Evolutionary conservation across 2,888 invertebrate species (phyloP), one percentile per base, ranked within the genome.

Genomic region (Catotricha subobsoleta): DNA sequence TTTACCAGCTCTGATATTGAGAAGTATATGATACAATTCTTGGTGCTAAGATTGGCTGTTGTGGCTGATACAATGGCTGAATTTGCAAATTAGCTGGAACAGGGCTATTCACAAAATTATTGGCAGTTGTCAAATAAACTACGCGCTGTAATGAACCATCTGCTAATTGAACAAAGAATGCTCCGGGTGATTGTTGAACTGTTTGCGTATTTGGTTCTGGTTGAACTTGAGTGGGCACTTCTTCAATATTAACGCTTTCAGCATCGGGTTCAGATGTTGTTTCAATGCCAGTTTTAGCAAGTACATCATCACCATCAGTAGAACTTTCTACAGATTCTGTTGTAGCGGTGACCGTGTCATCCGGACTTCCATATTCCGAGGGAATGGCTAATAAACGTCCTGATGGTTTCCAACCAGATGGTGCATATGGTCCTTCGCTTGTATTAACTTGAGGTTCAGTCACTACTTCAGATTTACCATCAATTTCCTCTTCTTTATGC

Each of bases 401-500:
- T 16, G 16, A 23, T 35, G 45, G 45, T 29, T 29, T 38, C 45
- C 45, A 45, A 5, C 45, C 45, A 10, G 40, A 29, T 39, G 43
- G 41, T 36, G 27, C n/a, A 36, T 44, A 44, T 30, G 40, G 40
- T 27, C 25, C 36, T 13, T 10, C 18, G 6, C 5, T 18, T 35
- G 27, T 29, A 13, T 13, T 5, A 4, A 23, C 3, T 15, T 30
- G 3, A 31, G 21, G 21, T 25, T 18, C 23, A 21, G 23, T 23
- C 13, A 28, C 13, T 18, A 10, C 16, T 29, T 39, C 39, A 3
- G 33, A 19, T 19, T 33, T 33, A 4, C 12, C 19, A 4, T 33
- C 33, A 19, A 8, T 10, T 25, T 35, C 34, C 7, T 20, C 13
- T 35, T 35, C n/a, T n/a, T n/a, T n/a, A n/a, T n/a, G n/a, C n/a